Percentiles rank a stretch among this genome's conserved stretches.
These are phyloP conservation scores for Drosophila mimetica DNA, from an alignment of 2,888 invertebrate genomes.

Conservation along the genomic window DNA sequence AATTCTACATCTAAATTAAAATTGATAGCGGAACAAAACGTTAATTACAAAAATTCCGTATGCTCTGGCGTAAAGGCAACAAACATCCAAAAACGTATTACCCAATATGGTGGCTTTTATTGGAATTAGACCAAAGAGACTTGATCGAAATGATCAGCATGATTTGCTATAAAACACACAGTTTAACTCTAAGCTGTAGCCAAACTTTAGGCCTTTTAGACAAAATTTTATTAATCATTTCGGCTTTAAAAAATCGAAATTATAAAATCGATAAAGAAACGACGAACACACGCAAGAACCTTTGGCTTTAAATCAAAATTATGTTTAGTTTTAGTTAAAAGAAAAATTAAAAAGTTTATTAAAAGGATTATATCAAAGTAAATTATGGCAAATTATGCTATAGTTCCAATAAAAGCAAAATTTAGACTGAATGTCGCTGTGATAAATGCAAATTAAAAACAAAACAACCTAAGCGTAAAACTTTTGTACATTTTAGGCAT, in stretches of 20 bases:
- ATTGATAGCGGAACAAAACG: slow-evolving; percentile 15
- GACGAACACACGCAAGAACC: slow-evolving; percentile 57
- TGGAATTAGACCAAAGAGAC: slow-evolving; percentile 70
- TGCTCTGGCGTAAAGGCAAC: slow-evolving; percentile 58
- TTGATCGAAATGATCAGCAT: slow-evolving; percentile 57
- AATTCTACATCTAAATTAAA: slow-evolving; percentile 43
- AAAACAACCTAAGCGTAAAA: slow-evolving; percentile 69
- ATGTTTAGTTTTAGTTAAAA: slow-evolving; percentile 74
- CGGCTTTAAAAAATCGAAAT: slow-evolving; percentile 64
- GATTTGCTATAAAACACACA: slow-evolving; percentile 69
- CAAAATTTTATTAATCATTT: slow-evolving; percentile 75
- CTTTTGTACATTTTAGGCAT: slow-evolving; percentile 82
- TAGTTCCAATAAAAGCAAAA: slow-evolving; percentile 84
- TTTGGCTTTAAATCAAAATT: slow-evolving; percentile 79
- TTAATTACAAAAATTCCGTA: slow-evolving; percentile 54
- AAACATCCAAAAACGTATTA: slow-evolving; percentile 49
- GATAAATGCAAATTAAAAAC: slow-evolving; percentile 78
- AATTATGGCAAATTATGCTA: slow-evolving; percentile 80
- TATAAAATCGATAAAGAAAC: slow-evolving; percentile 41
- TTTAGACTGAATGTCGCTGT: slow-evolving; percentile 84
- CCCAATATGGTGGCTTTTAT: slow-evolving; percentile 78
- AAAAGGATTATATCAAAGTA: slow-evolving; percentile 64
- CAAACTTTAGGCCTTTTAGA: slow-evolving; percentile 79
- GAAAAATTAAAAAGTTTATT: slow-evolving; percentile 51
- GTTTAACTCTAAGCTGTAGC: slow-evolving; percentile 63